These are phyloP conservation scores for Regulus satrapa DNA, from an alignment of 2,113 vertebrate genomes.

Conservation along the genomic window DNA sequence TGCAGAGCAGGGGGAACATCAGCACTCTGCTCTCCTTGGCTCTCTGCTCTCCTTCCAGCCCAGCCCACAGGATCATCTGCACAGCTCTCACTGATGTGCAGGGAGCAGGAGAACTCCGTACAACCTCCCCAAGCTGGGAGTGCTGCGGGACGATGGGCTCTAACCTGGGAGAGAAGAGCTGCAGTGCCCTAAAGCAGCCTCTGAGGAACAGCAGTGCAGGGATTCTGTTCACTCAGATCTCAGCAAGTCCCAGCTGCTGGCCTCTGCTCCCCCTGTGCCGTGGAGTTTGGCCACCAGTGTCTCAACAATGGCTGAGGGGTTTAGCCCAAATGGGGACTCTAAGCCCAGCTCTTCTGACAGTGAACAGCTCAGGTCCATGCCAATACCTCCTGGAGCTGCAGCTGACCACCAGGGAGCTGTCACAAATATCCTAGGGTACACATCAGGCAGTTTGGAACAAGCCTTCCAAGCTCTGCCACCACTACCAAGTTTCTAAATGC, in stretches of 20 bases:
- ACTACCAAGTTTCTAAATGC: not conserved
- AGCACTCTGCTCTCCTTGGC: not conserved
- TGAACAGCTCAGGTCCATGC: not conserved
- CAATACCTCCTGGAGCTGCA: not conserved
- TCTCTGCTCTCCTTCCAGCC: not conserved
- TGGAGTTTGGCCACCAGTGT: not conserved
- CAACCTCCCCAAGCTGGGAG: not conserved
- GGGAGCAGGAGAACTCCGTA: not conserved
- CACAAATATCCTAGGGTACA: not conserved
- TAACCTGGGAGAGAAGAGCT: no score
- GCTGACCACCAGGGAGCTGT: not conserved
- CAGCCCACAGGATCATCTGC: fast-evolving
- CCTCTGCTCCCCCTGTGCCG: not conserved
- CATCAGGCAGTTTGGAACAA: not conserved
- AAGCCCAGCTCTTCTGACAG: not conserved
- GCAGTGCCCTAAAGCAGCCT: not conserved
- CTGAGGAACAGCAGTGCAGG: not conserved
- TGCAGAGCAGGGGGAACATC: not conserved
- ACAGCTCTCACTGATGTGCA: fast-evolving
- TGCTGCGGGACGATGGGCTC: not conserved
- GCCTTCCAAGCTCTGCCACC: not conserved
- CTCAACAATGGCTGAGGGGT: not conserved
- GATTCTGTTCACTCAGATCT: not conserved
- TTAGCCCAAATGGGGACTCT: not conserved
- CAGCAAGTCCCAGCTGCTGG: not conserved